A percentile compares a stretch with the other conserved stretches of the same genome.
These are phyloP conservation scores for Microcaecilia unicolor DNA, from an alignment of 2,797 vertebrate genomes.

Conservation along the genomic window DNA sequence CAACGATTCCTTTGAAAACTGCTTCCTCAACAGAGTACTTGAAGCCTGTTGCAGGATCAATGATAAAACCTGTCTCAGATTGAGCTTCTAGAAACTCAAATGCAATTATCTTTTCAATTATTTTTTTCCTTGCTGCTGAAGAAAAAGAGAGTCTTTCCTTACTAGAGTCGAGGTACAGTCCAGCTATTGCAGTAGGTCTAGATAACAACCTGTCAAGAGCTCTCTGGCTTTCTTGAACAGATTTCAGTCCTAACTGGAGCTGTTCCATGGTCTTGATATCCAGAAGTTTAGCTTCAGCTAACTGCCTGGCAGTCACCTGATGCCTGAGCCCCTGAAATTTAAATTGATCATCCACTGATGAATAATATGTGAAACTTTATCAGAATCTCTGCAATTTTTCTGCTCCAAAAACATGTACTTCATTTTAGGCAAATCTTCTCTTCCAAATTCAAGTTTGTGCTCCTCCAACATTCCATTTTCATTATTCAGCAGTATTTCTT, in stretches of 20 bases:
- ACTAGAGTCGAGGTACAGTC: constrained; percentile 81
- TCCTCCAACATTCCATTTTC: constrained; percentile 53
- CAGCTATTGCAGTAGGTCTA: constrained; percentile 75
- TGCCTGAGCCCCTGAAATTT: constrained; percentile 64
- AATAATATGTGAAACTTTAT: constrained; percentile 23
- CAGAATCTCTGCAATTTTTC: constrained; percentile 30
- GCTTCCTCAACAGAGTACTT: constrained; percentile 69
- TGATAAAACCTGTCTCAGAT: constrained; percentile 80
- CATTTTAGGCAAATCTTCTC: constrained; percentile 48
- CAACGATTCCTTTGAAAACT: constrained; percentile 59
- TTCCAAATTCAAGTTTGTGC: constrained; percentile 43
- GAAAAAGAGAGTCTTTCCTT: constrained; percentile 81
- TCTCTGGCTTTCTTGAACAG: constrained; percentile 65
- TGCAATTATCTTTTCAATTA: constrained; percentile 73
- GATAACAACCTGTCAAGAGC: constrained; percentile 56
- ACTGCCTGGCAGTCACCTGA: constrained; percentile 56
- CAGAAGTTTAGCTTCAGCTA: constrained; percentile 65
- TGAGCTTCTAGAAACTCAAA: constrained; percentile 86
- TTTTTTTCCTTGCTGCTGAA: constrained; percentile 71
- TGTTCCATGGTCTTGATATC: constrained; percentile 59
- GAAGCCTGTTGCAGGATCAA: constrained; percentile 72
- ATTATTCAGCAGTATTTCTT: constrained; percentile 42
- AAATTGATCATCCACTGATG: constrained; percentile 40
- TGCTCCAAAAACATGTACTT: constrained; percentile 29
- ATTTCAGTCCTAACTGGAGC: constrained; percentile 60